phyloP scores from a whole-genome alignment of 2,888 invertebrate species.

The Geophilus truncorum region DNA sequence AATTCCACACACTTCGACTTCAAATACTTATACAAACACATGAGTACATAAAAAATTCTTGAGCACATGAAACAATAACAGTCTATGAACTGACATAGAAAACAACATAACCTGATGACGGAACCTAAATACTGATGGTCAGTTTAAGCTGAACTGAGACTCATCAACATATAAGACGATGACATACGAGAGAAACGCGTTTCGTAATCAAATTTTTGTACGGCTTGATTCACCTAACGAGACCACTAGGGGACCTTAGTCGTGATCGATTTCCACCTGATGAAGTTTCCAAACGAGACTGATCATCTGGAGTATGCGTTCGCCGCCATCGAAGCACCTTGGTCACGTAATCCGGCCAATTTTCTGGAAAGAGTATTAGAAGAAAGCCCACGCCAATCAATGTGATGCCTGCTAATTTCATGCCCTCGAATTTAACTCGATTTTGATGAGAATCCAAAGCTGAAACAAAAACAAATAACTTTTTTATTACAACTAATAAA shows the following conservation, averaged over 20 bases:
- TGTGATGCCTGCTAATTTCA: slow-evolving; percentile 92
- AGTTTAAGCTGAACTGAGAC: background rate
- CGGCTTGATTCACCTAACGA: slow-evolving; percentile 68
- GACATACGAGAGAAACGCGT: background rate
- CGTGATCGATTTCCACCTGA: slow-evolving; percentile 87
- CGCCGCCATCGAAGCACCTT: slow-evolving; percentile 67
- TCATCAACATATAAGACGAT: background rate
- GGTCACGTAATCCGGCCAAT: slow-evolving; percentile 94
- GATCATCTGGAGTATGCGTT: slow-evolving; percentile 52
- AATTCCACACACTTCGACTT: background rate
- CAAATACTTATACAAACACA: background rate
- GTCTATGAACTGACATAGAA: background rate
- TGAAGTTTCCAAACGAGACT: slow-evolving; percentile 62
- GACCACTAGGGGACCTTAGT: slow-evolving; percentile 84
- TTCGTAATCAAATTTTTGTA: background rate
- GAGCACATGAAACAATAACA: background rate
- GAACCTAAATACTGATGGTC: background rate
- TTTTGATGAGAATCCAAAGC: slow-evolving; percentile 82
- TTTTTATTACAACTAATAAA: background rate
- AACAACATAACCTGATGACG: background rate
- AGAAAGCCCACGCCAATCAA: slow-evolving; percentile 86
- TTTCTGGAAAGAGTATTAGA: slow-evolving; percentile 89
- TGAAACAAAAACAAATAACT: slow-evolving; percentile 46
- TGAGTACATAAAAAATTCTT: background rate
- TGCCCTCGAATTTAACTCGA: slow-evolving; percentile 80